Base-by-base conservation (phyloP, 2,113 vertebrate species). In the Megaleporinus macrocephalus region DNA sequence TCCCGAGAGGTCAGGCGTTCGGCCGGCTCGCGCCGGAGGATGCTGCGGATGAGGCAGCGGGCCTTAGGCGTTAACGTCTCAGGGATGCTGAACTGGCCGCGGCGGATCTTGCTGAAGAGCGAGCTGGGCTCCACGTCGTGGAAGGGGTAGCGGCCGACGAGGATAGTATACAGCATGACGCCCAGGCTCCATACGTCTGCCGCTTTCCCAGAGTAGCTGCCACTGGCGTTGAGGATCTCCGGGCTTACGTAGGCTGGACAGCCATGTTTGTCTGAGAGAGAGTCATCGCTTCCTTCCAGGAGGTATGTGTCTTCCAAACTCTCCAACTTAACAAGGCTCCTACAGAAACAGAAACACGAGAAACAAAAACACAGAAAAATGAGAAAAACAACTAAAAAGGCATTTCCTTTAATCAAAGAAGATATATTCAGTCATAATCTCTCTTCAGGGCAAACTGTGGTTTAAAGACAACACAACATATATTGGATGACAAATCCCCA, bases 81-180 rank as follows among this genome's bases (percentile, higher is more conserved):
- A 18, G 98, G 98, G 93, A 99, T 96, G 96, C 95, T 99, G 93
- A 99, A 99, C 91, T 99, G 98, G 91, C 98, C 98, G 2, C 98
- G 92, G 61, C 98, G 97, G 91, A 99, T 99, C 93, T 99, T 99
- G 91, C 96, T 98, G 92, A 99, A 99, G 88, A 99, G 95, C 11
- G 97, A 98, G 84, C 97, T 95, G 53, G 98, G 98, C 89, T 99
- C 98, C 81, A 98, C 96, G 87, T 99, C 98, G 86, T 99, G 98
- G 93, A 99, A 99, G 65, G 98, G 98, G 90, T 99, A 99, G 84
- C 98, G 97, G 87, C 98, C 98, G 72, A 99, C 97, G 18, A 99
- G 92, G 95, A 99, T 99, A 88, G 98, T 99, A 80, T 99, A 99
- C 36, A 99, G 97, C 98, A 99, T 99, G 90, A 99, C 97, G 11